Evolutionary conservation across 1,140 invertebrate species (phyloP), one percentile per base, ranked within the genome.

Genomic region (Leptinotarsa defecta): DNA sequence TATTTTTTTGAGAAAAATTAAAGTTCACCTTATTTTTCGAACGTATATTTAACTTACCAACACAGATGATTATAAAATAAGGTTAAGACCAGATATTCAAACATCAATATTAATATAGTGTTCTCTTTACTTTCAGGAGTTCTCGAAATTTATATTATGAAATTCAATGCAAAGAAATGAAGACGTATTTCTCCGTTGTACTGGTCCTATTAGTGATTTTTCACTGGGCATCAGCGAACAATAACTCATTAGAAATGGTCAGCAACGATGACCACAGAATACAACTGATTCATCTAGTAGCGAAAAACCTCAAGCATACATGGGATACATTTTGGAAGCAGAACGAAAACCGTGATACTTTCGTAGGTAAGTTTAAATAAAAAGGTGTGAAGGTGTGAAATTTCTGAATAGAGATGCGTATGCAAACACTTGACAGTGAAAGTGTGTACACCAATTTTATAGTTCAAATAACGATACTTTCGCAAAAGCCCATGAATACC

Each of bases 121-220:
- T 19, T 64, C 24, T 64, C 13, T 64, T 17, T 64, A 22, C 3
- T 64, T 64, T 64, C 24, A 64, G 63, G n/a, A 43, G 1, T 43
- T 43, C 8, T 43, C 8, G 8, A 43, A 43, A 43, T 43, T 43
- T 43, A 2, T 64, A 64, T 64, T n/a, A 64, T 64, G n/a, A 64
- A 19, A 64, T 64, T 64, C 63, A 13, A 64, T 19, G n/a, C 20
- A n/a, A 13, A 71, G 69, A 71, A 71, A 71, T 71, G 69, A 71
- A 71, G 69, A 19, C 48, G 17, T 43, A 48, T 49, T 49, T 71
- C 22, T 57, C n/a, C 3, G 15, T 71, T 19, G 69, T 13, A 17
- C 19, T 57, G 19, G n/a, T 49, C 11, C 20, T 71, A 13, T n/a
- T 49, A 22, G n/a, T 71, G n/a, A 52, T 22, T 57, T 48, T 57